phyloP scores from a whole-genome alignment of 2,797 vertebrate genomes.

The Danionella dracula region DNA sequence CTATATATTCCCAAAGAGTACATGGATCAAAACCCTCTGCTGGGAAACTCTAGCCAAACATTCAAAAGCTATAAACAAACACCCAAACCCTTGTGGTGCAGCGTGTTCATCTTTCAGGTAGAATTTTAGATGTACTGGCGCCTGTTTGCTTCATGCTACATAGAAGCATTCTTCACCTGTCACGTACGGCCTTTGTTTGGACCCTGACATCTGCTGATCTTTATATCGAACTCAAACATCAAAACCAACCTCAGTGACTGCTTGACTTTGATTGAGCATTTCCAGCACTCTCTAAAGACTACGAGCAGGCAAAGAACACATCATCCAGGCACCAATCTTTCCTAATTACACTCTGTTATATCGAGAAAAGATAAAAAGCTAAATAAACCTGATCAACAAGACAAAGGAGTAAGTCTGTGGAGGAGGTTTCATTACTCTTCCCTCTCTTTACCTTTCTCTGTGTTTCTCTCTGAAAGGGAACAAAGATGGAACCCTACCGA shows the following conservation, averaged over 20 bases:
- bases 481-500: slow-evolving; percentile 94
- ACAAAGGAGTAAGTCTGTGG: slow-evolving; percentile 82
- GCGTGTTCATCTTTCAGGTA: slow-evolving; percentile 50
- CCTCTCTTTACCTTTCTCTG: slow-evolving; percentile 90
- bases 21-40: slow-evolving; percentile 44
- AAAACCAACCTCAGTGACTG: slow-evolving; percentile 59
- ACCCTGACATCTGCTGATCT: slow-evolving; percentile 59
- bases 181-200: slow-evolving; percentile 52
- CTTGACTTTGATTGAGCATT: slow-evolving; percentile 64
- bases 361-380: slow-evolving; percentile 58
- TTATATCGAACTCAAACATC: slow-evolving; percentile 63
- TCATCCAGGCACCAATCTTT: slow-evolving; percentile 65
- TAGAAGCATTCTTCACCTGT: slow-evolving; percentile 48
- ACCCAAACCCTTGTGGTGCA: slow-evolving; percentile 10
- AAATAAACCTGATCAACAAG: slow-evolving; percentile 65
- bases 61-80: slow-evolving; percentile 5
- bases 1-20: slow-evolving; percentile 17
- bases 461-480: slow-evolving; percentile 93
- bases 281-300: slow-evolving; percentile 60
- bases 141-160: slow-evolving; percentile 43
- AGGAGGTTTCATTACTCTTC: slow-evolving; percentile 85
- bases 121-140: slow-evolving; percentile 48
- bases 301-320: slow-evolving; percentile 27
- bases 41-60: slow-evolving; percentile 30
- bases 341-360: slow-evolving; percentile 72